Conservation (phyloP, 2,888 invertebrate species). For the Drosophila engyochracea region DNA sequence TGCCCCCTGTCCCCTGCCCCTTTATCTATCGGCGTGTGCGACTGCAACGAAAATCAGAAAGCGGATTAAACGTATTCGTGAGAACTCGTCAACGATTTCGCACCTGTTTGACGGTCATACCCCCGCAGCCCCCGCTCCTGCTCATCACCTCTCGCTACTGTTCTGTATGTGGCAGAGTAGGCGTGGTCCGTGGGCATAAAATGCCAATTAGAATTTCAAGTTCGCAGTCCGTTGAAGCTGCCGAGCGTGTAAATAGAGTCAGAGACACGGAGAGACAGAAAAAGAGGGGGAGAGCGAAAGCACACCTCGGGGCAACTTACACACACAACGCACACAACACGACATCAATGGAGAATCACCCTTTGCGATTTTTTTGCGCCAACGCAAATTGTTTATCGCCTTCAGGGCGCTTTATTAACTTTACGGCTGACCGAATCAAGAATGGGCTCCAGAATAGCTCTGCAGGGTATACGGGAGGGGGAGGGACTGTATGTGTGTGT, state of each 20-base stretch:
- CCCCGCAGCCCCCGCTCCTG: neutral
- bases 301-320: constrained; percentile 43
- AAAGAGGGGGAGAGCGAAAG: neutral
- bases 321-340: neutral
- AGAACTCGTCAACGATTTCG: constrained; percentile 83
- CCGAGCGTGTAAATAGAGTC: constrained; percentile 8
- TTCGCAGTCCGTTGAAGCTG: constrained; percentile 59
- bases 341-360: neutral
- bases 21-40: constrained; percentile 20
- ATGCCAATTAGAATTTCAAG: constrained; percentile 79
- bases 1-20: too few species aligned
- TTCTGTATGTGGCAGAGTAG: constrained; percentile 9
- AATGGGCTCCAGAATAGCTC: neutral
- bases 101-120: constrained; percentile 71
- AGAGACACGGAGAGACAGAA: neutral
- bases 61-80: constrained; percentile 84
- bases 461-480: too few species aligned
- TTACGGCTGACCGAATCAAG: constrained; percentile 61
- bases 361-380: constrained; percentile 41
- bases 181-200: constrained; percentile 62
- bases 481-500: neutral
- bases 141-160: neutral
- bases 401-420: constrained; percentile 74
- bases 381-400: constrained; percentile 75
- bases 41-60: constrained; percentile 78